Conservation (phyloP, 2,797 vertebrate genomes). For the Artibeus jamaicensis region DNA sequence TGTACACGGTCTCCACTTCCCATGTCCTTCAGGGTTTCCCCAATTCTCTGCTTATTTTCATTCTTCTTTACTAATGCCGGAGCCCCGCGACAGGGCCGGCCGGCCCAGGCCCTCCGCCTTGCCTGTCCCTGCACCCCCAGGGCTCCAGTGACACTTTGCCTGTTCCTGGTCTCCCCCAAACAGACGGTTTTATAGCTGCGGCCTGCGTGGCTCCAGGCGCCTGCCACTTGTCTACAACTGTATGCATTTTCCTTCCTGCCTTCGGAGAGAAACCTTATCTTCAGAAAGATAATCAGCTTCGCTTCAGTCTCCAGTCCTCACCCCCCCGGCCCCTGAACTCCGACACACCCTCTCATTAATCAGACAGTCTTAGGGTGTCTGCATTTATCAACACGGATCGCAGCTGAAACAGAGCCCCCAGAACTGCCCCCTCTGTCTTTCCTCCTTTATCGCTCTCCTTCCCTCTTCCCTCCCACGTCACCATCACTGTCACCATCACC, state of each 20-base stretch:
- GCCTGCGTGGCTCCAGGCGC: background rate
- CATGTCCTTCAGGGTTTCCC: background rate
- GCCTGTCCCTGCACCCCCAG: accelerated
- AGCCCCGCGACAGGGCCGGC: accelerated
- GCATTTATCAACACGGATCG: background rate
- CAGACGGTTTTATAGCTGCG: background rate
- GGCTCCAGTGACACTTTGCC: background rate
- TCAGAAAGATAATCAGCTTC: background rate
- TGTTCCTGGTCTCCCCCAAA: background rate
- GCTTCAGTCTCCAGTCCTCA: background rate
- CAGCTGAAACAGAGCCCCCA: accelerated
- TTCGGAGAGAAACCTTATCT: background rate
- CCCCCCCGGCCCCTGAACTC: background rate
- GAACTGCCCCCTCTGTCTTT: background rate
- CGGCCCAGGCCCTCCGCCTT: accelerated
- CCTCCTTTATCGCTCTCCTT: background rate
- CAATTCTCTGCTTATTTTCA: background rate
- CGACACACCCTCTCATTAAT: background rate
- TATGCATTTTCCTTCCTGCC: background rate
- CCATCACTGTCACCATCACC: accelerated
- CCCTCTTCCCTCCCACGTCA: background rate
- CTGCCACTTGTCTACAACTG: background rate
- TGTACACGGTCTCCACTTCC: too few relatives aligned
- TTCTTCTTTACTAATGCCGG: background rate
- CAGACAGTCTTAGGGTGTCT: background rate